These are phyloP conservation scores for Mirza zaza DNA, from an alignment of 2,113 vertebrate genomes.

Conservation along the genomic window DNA sequence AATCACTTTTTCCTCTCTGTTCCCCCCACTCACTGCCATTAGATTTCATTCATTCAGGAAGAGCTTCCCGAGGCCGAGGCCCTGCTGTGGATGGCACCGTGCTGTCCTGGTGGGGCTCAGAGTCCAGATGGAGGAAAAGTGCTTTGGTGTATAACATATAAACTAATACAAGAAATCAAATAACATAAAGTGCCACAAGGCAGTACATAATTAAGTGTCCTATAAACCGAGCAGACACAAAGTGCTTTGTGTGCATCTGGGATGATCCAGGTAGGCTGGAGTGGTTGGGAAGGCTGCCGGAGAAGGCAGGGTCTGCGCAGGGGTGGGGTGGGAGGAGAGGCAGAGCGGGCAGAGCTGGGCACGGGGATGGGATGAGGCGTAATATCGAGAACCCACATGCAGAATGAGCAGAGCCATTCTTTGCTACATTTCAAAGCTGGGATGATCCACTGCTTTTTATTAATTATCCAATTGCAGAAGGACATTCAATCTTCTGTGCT, in stretches of 20 bases:
- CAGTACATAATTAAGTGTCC: background rate
- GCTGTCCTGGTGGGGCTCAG: background rate
- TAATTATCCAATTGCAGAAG: background rate
- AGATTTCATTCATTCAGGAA: background rate
- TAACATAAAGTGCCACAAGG: background rate
- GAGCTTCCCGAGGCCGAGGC: too few relatives aligned
- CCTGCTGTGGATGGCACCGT: accelerated
- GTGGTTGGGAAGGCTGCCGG: background rate
- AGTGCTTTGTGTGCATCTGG: background rate
- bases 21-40: accelerated
- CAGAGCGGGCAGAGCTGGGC: too few relatives aligned
- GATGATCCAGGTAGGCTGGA: background rate
- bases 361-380: accelerated
- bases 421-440: background rate
- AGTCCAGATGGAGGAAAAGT: background rate
- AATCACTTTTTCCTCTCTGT: background rate
- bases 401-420: background rate
- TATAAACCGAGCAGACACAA: background rate
- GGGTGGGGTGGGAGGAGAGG: background rate
- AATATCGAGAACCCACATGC: background rate
- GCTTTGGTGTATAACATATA: background rate
- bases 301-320: background rate
- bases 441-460: background rate
- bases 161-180: background rate
- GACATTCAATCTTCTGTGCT: background rate